These are phyloP conservation scores for Drosophila subobscura DNA, from an alignment of 1,140 invertebrate species.

Conservation along the genomic window DNA sequence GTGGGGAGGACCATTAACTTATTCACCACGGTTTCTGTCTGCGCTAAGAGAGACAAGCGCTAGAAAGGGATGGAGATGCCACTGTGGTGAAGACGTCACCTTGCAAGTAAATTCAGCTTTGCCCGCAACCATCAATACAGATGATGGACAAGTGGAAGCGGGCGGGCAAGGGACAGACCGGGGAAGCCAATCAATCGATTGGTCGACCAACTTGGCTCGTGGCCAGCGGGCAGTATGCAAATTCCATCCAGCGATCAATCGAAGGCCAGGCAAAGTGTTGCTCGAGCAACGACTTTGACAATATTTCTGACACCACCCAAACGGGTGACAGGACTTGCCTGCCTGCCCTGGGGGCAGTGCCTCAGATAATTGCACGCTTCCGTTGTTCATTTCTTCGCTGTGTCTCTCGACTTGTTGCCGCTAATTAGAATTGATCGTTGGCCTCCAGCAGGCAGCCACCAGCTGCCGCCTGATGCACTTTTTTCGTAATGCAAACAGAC, in stretches of 20 bases:
- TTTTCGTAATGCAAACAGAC: slow-evolving; percentile 65
- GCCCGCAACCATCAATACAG: too few species aligned
- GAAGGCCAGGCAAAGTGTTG: slow-evolving; percentile 48
- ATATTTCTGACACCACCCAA: slow-evolving; percentile 66
- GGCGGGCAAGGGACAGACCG: too few species aligned
- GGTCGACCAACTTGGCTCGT: slow-evolving; percentile 10
- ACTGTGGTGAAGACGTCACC: too few species aligned
- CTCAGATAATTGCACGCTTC: slow-evolving; percentile 65
- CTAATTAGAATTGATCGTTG: slow-evolving; percentile 69
- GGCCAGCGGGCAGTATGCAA: slow-evolving; percentile 37
- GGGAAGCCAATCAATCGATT: not conserved
- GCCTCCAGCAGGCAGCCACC: slow-evolving; percentile 18
- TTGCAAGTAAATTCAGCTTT: too few species aligned
- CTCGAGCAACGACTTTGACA: slow-evolving; percentile 53
- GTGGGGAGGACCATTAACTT: slow-evolving; percentile 12
- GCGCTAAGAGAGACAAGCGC: too few species aligned
- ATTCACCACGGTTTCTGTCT: too few species aligned
- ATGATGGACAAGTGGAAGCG: too few species aligned
- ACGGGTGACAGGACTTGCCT: slow-evolving; percentile 18
- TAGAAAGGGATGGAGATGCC: too few species aligned
- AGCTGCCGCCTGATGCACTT: slow-evolving; percentile 19
- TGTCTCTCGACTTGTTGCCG: slow-evolving; percentile 59
- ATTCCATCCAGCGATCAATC: slow-evolving; percentile 22
- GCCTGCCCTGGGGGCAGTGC: not conserved
- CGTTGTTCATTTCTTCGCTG: slow-evolving; percentile 45